Conservation (phyloP, 2,113 vertebrate species). For the Parotia lawesii region DNA sequence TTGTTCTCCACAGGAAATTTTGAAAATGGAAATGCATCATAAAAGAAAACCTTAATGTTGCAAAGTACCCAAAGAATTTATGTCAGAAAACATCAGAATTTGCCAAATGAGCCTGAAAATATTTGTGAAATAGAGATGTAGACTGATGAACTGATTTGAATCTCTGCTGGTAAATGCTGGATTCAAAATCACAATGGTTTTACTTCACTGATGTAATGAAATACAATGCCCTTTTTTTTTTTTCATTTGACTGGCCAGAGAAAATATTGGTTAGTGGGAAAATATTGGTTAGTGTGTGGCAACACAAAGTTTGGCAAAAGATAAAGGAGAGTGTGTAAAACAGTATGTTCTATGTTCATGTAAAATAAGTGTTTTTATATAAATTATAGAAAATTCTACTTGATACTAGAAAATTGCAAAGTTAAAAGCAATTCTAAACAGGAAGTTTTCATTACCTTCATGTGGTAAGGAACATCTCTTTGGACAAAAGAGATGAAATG, state of each 20-base stretch:
- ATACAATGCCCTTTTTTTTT: not conserved
- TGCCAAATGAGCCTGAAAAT: not conserved
- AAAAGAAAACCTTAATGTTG: not conserved
- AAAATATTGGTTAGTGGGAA: not conserved
- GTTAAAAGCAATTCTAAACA: not conserved
- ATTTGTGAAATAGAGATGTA: not conserved
- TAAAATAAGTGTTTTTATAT: not conserved
- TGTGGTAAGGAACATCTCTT: not conserved
- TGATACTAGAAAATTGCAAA: not conserved
- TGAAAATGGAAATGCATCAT: not conserved
- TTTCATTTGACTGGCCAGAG: not conserved
- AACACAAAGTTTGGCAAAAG: not conserved
- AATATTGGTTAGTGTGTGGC: not conserved
- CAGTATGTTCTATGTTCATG: not conserved
- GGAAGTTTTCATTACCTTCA: not conserved
- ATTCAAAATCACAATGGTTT: not conserved
- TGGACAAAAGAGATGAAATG: not conserved
- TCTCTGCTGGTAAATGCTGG: not conserved
- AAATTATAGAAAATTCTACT: not conserved
- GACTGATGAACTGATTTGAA: not conserved
- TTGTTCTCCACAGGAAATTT: not conserved
- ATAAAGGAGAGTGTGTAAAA: not conserved
- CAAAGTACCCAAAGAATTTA: not conserved
- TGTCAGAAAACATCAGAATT: not conserved
- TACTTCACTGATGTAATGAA: not conserved